These are phyloP conservation scores for Microtus ochrogaster DNA, from an alignment of 2,113 vertebrate species.

Conservation along the genomic window DNA sequence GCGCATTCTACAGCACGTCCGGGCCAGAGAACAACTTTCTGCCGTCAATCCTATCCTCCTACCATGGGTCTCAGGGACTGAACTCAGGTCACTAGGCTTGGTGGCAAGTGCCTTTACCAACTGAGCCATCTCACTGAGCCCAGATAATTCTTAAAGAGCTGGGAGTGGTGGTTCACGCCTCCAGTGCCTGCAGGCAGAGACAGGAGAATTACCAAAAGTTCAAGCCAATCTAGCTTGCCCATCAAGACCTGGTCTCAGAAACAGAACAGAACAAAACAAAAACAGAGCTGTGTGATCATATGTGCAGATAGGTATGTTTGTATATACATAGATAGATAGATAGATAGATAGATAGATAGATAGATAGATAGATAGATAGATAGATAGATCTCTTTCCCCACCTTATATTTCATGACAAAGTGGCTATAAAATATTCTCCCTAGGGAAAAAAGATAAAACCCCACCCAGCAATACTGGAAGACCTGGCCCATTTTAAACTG, in stretches of 20 bases:
- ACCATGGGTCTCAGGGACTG: not conserved
- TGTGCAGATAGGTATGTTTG: not conserved
- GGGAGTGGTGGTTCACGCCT: not conserved
- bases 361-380: not conserved
- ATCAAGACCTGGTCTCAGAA: not conserved
- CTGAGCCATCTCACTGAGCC: not conserved
- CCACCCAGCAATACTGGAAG: not conserved
- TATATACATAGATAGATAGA: not conserved
- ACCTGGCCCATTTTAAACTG: not conserved
- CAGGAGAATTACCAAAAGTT: not conserved
- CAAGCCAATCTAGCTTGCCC: not conserved
- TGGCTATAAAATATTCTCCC: slow-evolving; percentile 17
- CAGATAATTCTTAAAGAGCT: not conserved
- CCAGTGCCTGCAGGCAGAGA: not conserved
- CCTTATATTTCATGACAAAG: not conserved
- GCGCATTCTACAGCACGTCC: too few species aligned
- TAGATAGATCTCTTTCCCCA: not conserved
- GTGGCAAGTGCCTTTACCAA: not conserved
- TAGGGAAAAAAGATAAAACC: not conserved
- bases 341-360: not conserved
- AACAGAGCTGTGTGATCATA: not conserved
- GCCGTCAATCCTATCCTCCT: not conserved
- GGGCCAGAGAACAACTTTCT: not conserved
- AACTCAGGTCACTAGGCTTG: not conserved
- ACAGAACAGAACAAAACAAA: not conserved